Conservation (phyloP, 2,888 invertebrate genomes). For the Spilosoma lubricipeda region DNA sequence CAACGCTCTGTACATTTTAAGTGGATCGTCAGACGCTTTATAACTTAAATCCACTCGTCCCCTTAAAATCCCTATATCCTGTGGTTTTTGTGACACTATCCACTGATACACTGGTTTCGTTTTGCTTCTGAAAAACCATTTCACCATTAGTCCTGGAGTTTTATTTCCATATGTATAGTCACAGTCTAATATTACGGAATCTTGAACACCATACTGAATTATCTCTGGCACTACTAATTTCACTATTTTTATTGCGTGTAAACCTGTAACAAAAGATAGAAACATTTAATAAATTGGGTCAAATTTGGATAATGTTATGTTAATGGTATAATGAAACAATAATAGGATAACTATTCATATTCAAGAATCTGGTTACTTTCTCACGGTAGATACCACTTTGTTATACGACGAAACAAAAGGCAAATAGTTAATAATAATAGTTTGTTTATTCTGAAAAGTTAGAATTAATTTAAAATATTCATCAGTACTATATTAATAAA, state of each 20-base stretch:
- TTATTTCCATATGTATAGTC: conserved; percentile 88
- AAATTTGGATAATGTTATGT: conserved; percentile 30
- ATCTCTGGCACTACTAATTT: conserved; percentile 88
- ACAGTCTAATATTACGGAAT: conserved; percentile 90
- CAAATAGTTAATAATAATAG: conserved; percentile 21
- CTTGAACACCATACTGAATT: conserved; percentile 87
- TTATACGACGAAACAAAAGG: conserved; percentile 28
- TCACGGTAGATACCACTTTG: conserved; percentile 24
- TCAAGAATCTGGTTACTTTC: conserved; percentile 37
- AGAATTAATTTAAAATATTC: background rate
- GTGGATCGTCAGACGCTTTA: conserved; percentile 88
- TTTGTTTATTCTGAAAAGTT: background rate
- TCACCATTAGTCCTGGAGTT: conserved; percentile 89
- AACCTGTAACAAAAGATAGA: conserved; percentile 80
- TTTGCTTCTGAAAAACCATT: conserved; percentile 91
- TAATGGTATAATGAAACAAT: conserved; percentile 32
- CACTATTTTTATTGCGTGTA: conserved; percentile 87
- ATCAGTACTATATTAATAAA: conserved; percentile 13
- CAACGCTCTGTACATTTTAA: conserved; percentile 90
- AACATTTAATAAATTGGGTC: conserved; percentile 19
- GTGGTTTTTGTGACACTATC: conserved; percentile 89
- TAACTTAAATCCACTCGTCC: conserved; percentile 88
- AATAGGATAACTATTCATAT: conserved; percentile 38
- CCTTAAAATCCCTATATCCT: conserved; percentile 87
- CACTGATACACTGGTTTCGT: conserved; percentile 91